Evolutionary conservation across 2,797 vertebrate species (phyloP), one percentile per base, ranked within the genome.

Genomic region (Pteronotus mesoamericanus): DNA sequence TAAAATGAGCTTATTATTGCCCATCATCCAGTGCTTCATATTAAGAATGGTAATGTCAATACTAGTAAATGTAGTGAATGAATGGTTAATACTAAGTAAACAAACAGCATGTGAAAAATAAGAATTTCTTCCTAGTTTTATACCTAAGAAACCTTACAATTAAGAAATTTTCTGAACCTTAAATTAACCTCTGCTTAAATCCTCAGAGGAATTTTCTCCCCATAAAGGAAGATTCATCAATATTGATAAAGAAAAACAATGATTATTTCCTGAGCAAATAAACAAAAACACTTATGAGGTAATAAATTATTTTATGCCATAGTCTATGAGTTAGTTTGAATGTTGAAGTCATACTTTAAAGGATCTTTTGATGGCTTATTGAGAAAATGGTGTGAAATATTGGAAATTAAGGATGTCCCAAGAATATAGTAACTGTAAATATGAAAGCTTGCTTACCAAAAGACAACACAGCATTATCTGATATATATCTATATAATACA

Each of bases 111-210:
- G 9, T 88, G 29, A 75, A 46, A 74, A 83, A 78, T 34, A 64
- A 89, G 39, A 77, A 77, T 57, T 75, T 88, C 72, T 87, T 89
- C 26, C 83, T 39, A 89, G 15, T 59, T 96, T 90, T 68, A 89
- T 37, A 87, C 37, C 72, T 88, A 74, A 39, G 69, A 78, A 93
- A 71, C 2, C 80, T 94, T 66, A 78, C 37, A 89, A 86, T 0
- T 64, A 22, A 95, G 32, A 78, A 64, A 39, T 34, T 34, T 91
- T 77, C 74, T 53, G 42, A 53, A 69, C 14, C 29, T 86, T 80
- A 85, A 84, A 66, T 77, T 42, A 88, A 82, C 29, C 34, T 79
- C 32, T 39, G 91, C 19, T 90, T 92, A 89, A 92, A 77, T 69
- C 21, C 37, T 46, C 53, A 85, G 11, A 84, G 51, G 32, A 77